Evolutionary conservation across 1,140 invertebrate genomes (phyloP), one percentile per base, ranked within the genome.

Genomic region (Drosophila ambigua): DNA sequence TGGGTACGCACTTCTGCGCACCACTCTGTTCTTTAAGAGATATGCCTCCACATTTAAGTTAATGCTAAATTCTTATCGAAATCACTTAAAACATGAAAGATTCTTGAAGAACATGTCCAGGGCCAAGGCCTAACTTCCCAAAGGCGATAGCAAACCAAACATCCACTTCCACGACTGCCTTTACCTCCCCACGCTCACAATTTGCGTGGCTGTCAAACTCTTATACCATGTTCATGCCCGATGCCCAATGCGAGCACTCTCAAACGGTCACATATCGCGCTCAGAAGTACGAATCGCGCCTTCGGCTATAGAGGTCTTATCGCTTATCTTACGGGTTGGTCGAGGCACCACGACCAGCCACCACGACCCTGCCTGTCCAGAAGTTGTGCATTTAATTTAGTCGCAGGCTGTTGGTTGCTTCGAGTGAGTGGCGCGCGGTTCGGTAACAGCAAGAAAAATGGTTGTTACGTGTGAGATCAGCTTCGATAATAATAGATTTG

Each of bases 401-500:
- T 87, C 75, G 75, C 57, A 62, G 45, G 48, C 52, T 48, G 68
- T 77, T 64, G 72, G 62, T 46, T 41, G 51, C 41, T 57, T 43
- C 49, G 28, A 64, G 24, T 52, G 39, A 24, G 31, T 72, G 43
- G 31, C 35, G 8, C 46, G 8, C 46, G 39, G 28, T 46, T 23
- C 71, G 71, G 46, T 50, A 28, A 2, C 8, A 23, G 28, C n/a
- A 35, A 35, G 41, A 23, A 61, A 76, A 82, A 91, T 91, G 90
- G 90, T 91, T 46, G 90, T 91, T 63, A 90, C 68, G 62, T 91
- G 90, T 67, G 84, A 87, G 55, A 90, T 91, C 44, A 78, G 77
- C 53, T 93, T 94, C 59, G 93, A 92, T 74, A 76, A 93, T 60
- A 94, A 93, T 72, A 90, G 85, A 5, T 79, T 87, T 8, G 88